Evolutionary conservation across 2,113 vertebrate species (phyloP).

Genomic region (Leucopternis melanops): DNA sequence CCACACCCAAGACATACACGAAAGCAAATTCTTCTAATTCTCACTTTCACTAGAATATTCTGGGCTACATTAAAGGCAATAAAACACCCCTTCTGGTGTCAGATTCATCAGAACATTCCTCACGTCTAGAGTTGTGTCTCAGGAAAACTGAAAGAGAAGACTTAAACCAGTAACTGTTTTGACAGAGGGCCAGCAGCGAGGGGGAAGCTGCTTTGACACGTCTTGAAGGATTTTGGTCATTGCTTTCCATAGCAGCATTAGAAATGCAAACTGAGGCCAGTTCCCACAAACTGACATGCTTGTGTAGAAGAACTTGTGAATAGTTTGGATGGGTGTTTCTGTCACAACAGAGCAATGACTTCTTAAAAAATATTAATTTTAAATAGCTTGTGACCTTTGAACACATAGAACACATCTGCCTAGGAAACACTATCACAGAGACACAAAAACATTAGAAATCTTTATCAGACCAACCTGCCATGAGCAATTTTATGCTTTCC

Average conservation of each 20-base stretch:
- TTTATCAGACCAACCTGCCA: background rate
- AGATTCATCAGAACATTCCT: background rate
- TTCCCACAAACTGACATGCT: background rate
- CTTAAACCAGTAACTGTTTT: background rate
- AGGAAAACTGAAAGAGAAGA: background rate
- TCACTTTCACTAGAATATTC: background rate
- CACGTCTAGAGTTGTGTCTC: background rate
- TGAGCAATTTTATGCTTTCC: background rate
- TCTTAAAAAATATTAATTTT: background rate
- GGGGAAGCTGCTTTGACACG: background rate
- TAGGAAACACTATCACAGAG: background rate
- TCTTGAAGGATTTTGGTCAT: background rate
- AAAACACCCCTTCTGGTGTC: background rate
- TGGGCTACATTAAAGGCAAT: background rate
- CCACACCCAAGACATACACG: background rate
- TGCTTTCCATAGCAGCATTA: background rate
- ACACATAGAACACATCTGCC: background rate
- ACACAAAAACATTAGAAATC: background rate
- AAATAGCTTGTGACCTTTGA: background rate
- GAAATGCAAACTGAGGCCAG: background rate
- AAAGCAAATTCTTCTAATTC: background rate
- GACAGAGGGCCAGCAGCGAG: background rate
- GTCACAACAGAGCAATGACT: background rate
- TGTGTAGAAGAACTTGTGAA: background rate
- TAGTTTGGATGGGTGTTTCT: background rate